Percentiles rank a stretch among this genome's conserved stretches.
Evolutionary conservation across 1,140 invertebrate species (phyloP).

Genomic region (Protaetia brevitarsis): DNA sequence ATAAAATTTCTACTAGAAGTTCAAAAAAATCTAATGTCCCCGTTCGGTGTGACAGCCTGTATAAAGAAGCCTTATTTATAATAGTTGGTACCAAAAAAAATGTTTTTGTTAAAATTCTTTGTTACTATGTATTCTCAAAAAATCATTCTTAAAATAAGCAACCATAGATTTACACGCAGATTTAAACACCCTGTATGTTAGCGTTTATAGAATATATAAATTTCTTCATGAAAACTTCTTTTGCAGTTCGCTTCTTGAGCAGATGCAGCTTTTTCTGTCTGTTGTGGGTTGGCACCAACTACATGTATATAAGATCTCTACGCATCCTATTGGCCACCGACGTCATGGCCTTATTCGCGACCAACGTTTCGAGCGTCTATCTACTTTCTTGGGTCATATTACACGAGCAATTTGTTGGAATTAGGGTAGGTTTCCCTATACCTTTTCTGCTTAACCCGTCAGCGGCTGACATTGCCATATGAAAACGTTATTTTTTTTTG

Average conservation of each 20-base stretch:
- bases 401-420: slow-evolving; percentile 93
- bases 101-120: neutral
- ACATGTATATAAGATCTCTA: slow-evolving; percentile 84
- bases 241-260: slow-evolving; percentile 75
- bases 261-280: slow-evolving; percentile 84
- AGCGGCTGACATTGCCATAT: too few relatives aligned
- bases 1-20: too few relatives aligned
- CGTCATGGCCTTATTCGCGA: slow-evolving; percentile 88
- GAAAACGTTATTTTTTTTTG: neutral
- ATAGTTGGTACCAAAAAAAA: neutral
- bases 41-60: too few relatives aligned
- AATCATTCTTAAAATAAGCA: too few relatives aligned
- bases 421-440: slow-evolving; percentile 70
- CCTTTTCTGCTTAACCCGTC: too few relatives aligned
- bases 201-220: too few relatives aligned
- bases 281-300: slow-evolving; percentile 89
- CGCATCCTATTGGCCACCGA: slow-evolving; percentile 84
- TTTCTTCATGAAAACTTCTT: too few relatives aligned
- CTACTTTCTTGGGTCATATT: slow-evolving; percentile 93
- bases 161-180: too few relatives aligned
- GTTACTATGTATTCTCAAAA: too few relatives aligned
- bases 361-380: slow-evolving; percentile 90
- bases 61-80: neutral
- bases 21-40: too few relatives aligned
- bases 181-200: too few relatives aligned